A percentile compares a stretch with the other conserved stretches of the same genome.
These are phyloP conservation scores for Sylvilagus bachmani DNA, from an alignment of 2,113 vertebrate species.

Conservation along the genomic window DNA sequence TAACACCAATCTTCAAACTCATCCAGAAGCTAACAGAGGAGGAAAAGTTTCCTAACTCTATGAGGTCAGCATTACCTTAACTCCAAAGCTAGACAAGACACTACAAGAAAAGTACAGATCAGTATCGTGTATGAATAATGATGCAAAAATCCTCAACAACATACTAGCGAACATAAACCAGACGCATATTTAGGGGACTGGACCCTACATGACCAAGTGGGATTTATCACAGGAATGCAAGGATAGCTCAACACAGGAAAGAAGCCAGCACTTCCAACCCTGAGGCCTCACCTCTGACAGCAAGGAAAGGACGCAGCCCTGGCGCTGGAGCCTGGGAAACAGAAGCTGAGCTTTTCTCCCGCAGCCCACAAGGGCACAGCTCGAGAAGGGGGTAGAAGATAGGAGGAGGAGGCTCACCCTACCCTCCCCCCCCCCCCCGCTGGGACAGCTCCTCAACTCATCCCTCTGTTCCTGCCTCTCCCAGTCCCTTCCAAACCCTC, in stretches of 20 bases:
- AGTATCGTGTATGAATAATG: neutral
- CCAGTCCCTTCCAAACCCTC: neutral
- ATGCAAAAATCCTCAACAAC: neutral
- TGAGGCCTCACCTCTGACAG: neutral
- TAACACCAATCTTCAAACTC: neutral
- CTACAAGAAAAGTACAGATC: neutral
- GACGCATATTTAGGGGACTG: neutral
- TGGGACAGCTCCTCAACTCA: neutral
- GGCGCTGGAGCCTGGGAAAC: neutral
- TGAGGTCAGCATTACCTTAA: neutral
- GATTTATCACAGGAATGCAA: neutral
- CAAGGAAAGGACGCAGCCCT: neutral
- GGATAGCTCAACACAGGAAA: neutral
- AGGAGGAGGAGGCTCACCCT: neutral
- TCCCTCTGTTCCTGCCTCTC: neutral
- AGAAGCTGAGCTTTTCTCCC: neutral
- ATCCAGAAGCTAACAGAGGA: neutral
- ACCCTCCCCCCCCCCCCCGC: neutral
- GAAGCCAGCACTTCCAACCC: neutral
- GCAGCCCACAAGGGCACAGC: neutral
- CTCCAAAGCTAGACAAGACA: neutral
- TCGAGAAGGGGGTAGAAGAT: neutral
- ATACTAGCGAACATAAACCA: neutral
- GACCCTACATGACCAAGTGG: neutral
- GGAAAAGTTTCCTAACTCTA: neutral